Base-by-base conservation (phyloP, 2,888 invertebrate genomes). In the Bombyx huttoni region DNA sequence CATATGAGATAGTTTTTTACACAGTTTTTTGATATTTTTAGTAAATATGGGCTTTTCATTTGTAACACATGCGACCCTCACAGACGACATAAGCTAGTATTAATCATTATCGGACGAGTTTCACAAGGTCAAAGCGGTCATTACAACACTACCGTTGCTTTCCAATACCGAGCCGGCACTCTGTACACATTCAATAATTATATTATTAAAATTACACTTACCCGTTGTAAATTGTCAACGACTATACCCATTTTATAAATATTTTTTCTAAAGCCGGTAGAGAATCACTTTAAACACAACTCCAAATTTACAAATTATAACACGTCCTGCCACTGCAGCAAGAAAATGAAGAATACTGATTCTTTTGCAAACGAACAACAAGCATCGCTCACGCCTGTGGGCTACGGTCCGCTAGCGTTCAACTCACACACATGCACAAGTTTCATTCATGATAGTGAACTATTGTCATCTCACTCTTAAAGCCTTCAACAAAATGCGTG, bases 71-170 rank as follows among this genome's bases (percentile, higher is more conserved):
- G 40, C 7, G 12, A 10, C 12, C 12, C 40, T 12, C 40, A 65
- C 64, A 63, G 67, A 60, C 64, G 63, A 63, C 69, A 68, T 66
- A 64, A 65, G 70, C 69, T 70, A 75, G 72, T 5, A 8, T 70
- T 74, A 72, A 79, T 75, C 71, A 79, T 76, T 83, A 87, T 81
- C 79, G 73, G 78, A 79, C 81, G 72, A 83, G 87, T 87, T 85
- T 73, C 81, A 86, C 88, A 88, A 88, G 87, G 88, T 87, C 87
- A 86, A 87, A 86, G 78, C 86, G 88, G 88, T 87, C 87, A 88
- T 85, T 86, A 82, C 81, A 78, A 85, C 82, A 79, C 75, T 74
- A 75, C 78, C 71, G 77, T 82, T 81, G 82, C 85, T 88, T 87
- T 87, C 86, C 82, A 84, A 82, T 78, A 69, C 65, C 68, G 68